Evolutionary conservation across 2,113 vertebrate genomes (phyloP), one percentile per base, ranked within the genome.

Genomic region (Microtus richardsoni): DNA sequence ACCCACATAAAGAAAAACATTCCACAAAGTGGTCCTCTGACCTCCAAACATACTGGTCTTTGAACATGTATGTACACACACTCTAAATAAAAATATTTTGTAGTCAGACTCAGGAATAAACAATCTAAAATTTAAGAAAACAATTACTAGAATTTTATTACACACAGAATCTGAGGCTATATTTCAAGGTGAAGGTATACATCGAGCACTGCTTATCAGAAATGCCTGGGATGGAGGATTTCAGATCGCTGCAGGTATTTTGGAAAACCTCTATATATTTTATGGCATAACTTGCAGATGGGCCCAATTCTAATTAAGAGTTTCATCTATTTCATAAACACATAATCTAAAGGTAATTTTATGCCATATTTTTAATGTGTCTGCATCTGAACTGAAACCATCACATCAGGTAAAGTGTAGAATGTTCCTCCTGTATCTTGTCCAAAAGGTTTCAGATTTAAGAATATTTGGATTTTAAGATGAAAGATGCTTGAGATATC

Each of bases 51-150:
- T 26, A 41, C 13, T 83, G 79, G 36, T 60, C 58, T 3, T 28
- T 60, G 13, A 39, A 13, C n/a, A 41, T 83, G 24, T 62, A 24
- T 60, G 6, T n/a, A 62, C 24, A 62, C 36, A 83, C 9, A 44
- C 58, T 41, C 26, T 33, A 19, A 85, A 44, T 84, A 62, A 62
- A 39, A 62, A 30, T 44, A 44, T 10, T 64, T 44, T 66, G 64
- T 3, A 64, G 66, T 85, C 16, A 66, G 41, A 84, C 21, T 92
- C 83, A 92, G 87, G 62, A 24, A 19, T 85, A 17, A 80, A 52
- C 19, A 93, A 89, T 30, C 6, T 83, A 60, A 85, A 93, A 82
- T 74, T 74, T 88, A 92, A 95, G 68, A 88, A 90, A 95, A 82
- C 5, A 88, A 3, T 62, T 62, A 44, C 13, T 21, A 84, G 54